Evolutionary conservation across 2,888 invertebrate genomes (phyloP).

Genomic region (Diabrotica balteata): DNA sequence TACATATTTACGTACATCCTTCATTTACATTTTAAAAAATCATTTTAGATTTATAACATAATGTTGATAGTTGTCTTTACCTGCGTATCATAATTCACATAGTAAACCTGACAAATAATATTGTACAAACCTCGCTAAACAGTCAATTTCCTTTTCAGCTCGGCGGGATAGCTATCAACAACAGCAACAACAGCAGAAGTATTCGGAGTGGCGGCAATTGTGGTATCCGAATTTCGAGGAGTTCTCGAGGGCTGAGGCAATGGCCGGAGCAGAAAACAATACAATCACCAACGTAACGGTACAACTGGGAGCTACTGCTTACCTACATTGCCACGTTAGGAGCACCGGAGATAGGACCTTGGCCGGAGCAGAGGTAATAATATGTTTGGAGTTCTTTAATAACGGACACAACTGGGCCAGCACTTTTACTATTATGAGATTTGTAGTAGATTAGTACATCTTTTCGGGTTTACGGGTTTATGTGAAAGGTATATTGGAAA

Average conservation of each 20-base stretch:
- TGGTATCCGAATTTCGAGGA: slow-evolving; percentile 69
- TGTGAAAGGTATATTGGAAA: not conserved
- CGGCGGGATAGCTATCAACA: slow-evolving; percentile 52
- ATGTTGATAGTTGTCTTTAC: too few species aligned
- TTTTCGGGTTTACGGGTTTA: not conserved
- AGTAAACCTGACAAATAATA: not conserved
- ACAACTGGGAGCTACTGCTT: slow-evolving; percentile 80
- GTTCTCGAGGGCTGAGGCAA: slow-evolving; percentile 57
- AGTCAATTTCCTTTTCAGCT: slow-evolving; percentile 49
- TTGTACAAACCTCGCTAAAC: not conserved
- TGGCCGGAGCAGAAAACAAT: slow-evolving; percentile 70
- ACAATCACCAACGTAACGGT: slow-evolving; percentile 78
- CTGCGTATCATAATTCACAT: too few species aligned
- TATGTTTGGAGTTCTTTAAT: slow-evolving; percentile 6
- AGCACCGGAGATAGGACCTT: slow-evolving; percentile 74
- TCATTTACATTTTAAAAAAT: too few species aligned
- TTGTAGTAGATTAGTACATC: not conserved
- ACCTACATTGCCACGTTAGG: slow-evolving; percentile 81
- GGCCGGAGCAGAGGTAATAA: slow-evolving; percentile 57
- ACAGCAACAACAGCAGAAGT: slow-evolving; percentile 41
- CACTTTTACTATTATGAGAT: not conserved
- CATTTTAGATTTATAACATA: too few species aligned
- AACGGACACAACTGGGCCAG: not conserved
- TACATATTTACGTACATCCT: too few species aligned
- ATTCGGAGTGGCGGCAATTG: slow-evolving; percentile 69